Conservation (phyloP, 2,888 invertebrate genomes). For the Syrphus vitripennis region DNA sequence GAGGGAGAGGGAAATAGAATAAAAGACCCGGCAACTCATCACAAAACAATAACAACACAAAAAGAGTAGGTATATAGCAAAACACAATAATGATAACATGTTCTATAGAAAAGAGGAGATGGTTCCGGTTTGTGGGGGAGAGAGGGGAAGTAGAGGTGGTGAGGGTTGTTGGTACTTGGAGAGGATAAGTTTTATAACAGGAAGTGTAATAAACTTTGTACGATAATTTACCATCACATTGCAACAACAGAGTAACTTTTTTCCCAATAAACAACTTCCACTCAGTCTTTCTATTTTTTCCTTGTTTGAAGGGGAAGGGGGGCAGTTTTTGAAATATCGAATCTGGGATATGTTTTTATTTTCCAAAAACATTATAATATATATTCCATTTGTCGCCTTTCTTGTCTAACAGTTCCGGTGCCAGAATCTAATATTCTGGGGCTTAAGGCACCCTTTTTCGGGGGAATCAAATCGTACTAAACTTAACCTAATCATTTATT, state of each 20-base stretch:
- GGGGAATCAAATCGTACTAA: too few relatives aligned
- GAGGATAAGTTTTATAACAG: slow-evolving; percentile 53
- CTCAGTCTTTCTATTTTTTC: neutral
- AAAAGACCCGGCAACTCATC: neutral
- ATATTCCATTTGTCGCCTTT: neutral
- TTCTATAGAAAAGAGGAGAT: neutral
- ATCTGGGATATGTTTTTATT: neutral
- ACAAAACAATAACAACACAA: neutral
- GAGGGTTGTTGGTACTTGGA: neutral
- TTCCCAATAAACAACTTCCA: slow-evolving; percentile 51
- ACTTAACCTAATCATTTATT: too few relatives aligned
- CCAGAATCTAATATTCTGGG: neutral
- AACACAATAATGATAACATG: neutral
- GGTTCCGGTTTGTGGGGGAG: neutral
- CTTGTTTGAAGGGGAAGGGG: neutral
- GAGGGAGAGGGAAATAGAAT: neutral
- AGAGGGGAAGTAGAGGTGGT: neutral
- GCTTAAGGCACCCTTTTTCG: neutral
- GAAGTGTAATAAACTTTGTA: slow-evolving; percentile 67
- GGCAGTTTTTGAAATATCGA: neutral
- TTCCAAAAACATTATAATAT: neutral
- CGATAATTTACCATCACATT: slow-evolving; percentile 67
- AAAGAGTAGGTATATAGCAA: neutral
- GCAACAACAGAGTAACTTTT: slow-evolving; percentile 61
- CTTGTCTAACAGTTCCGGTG: neutral